A percentile compares a stretch with the other conserved stretches of the same genome.
phyloP scores from a whole-genome alignment of 2,888 invertebrate species.

The Odontomyia ornata region DNA sequence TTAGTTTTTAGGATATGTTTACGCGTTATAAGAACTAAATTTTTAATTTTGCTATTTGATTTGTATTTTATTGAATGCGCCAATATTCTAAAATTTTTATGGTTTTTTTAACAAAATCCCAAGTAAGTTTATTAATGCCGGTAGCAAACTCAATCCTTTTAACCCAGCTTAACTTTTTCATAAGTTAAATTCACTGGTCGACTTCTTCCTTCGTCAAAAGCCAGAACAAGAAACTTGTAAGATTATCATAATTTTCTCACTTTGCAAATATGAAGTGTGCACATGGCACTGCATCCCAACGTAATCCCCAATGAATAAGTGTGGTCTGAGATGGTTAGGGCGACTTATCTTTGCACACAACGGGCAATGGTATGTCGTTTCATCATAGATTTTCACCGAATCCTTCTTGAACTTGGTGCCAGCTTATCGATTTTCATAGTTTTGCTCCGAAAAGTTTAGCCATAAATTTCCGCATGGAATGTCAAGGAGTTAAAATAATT shows the following conservation, averaged over 20 bases:
- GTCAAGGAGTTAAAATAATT: slow-evolving; percentile 44
- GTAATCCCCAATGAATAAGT: no score
- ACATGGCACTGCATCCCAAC: neutral
- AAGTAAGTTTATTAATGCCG: no score
- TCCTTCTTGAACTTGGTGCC: slow-evolving; percentile 31
- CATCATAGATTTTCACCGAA: slow-evolving; percentile 13
- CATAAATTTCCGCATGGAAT: slow-evolving; percentile 43
- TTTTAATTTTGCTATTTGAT: no score
- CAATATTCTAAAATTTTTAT: no score
- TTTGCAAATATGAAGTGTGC: neutral
- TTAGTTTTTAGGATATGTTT: no score
- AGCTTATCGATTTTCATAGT: slow-evolving; percentile 45
- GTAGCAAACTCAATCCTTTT: no score
- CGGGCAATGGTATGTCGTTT: slow-evolving; percentile 1
- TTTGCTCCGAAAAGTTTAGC: slow-evolving; percentile 33
- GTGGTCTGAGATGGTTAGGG: neutral
- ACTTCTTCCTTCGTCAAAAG: no score
- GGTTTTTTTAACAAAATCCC: no score
- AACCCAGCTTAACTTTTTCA: no score
- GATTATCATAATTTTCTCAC: slow-evolving; percentile 22
- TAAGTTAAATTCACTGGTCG: no score
- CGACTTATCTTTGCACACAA: slow-evolving; percentile 3
- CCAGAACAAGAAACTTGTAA: slow-evolving; percentile 10
- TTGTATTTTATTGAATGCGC: no score
- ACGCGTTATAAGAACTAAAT: no score